Evolutionary conservation across 1,140 invertebrate species (phyloP).

Genomic region (Drosophila obscura): DNA sequence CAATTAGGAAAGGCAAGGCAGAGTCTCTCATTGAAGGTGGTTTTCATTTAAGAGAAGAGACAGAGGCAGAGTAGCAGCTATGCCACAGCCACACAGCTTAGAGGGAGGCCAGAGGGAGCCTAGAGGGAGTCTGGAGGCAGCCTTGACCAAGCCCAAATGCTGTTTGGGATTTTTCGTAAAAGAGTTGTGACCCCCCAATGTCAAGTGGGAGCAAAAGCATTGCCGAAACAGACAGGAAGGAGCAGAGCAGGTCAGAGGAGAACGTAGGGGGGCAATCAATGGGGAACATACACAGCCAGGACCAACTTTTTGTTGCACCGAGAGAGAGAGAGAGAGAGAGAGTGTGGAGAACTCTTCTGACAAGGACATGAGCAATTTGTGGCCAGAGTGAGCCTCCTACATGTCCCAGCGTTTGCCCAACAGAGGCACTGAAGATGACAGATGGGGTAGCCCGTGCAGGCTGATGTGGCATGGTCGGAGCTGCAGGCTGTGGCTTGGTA

Average conservation of each 20-base stretch:
- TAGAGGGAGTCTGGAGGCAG: neutral
- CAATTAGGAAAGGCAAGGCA: too few species aligned
- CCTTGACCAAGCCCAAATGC: constrained; percentile 49
- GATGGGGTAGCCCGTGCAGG: constrained; percentile 8
- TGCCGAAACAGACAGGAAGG: neutral
- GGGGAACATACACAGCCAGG: neutral
- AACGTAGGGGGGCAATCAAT: constrained; percentile 14
- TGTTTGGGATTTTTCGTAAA: constrained; percentile 38
- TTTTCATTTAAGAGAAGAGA: too few species aligned
- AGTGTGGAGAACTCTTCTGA: constrained; percentile 5
- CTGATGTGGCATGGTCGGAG: constrained; percentile 21
- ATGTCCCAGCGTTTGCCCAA: constrained; percentile 42
- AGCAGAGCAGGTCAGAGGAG: too few species aligned
- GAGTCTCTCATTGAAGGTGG: too few species aligned
- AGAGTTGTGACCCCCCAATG: constrained; percentile 36
- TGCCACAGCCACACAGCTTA: too few species aligned
- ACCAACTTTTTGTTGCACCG: neutral
- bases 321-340: neutral
- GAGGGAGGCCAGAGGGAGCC: neutral
- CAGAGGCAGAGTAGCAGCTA: too few species aligned
- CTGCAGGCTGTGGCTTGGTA: neutral
- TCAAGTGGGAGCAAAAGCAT: constrained; percentile 14
- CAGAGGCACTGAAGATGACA: constrained; percentile 51
- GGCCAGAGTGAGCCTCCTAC: constrained; percentile 42
- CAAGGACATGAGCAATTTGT: constrained; percentile 55